Base-by-base conservation (phyloP, 2,113 vertebrate species). In the Pteruthius melanotis region DNA sequence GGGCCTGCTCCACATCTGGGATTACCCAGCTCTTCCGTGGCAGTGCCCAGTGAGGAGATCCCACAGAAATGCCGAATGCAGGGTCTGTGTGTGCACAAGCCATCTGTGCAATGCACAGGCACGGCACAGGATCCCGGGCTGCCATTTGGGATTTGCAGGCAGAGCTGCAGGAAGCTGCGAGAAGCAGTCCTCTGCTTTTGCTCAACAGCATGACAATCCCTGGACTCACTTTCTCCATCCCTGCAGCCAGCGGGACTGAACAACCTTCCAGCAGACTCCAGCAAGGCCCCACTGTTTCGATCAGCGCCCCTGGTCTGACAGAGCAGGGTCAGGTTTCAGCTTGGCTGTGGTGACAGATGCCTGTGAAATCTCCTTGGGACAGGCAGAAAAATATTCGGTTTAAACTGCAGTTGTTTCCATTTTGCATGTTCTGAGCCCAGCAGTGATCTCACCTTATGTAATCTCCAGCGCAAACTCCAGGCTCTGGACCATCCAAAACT, bases 361-460 rank as follows among this genome's bases (percentile, higher is more conserved):
- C 90, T 90, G 82, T 4, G 64, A 69, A 94, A 88, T 91, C 82
- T 93, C 94, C 75, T 60, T 31, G 90, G 88, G 82, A 94, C 93
- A 86, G 44, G 27, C 64, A 69, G 60, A 69, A 68, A 71, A 91
- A 92, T 54, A 91, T 0, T 79, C 52, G 6, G 47, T 86, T 68
- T 39, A 53, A 80, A 22, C 71, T 77, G 83, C 0, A 86, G 64
- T 57, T 93, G 90, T 96, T 94, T 91, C 91, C 93, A 92, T 77
- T 70, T 65, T 30, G 75, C 74, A 69, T 31, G 64, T 70, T 83
- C 72, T 7, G 23, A 90, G 90, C 95, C 90, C 94, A 94, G 76
- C 83, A 59, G 92, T 92, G 95, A 95, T 90, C 90, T 97, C 96
- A 96, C 94, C 88, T 95, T 83, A 66, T 27, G 90, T 86, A 76